Percentiles rank a stretch among this genome's conserved stretches.
Evolutionary conservation across 2,113 vertebrate species (phyloP).

Genomic region (Halichoeres trimaculatus): DNA sequence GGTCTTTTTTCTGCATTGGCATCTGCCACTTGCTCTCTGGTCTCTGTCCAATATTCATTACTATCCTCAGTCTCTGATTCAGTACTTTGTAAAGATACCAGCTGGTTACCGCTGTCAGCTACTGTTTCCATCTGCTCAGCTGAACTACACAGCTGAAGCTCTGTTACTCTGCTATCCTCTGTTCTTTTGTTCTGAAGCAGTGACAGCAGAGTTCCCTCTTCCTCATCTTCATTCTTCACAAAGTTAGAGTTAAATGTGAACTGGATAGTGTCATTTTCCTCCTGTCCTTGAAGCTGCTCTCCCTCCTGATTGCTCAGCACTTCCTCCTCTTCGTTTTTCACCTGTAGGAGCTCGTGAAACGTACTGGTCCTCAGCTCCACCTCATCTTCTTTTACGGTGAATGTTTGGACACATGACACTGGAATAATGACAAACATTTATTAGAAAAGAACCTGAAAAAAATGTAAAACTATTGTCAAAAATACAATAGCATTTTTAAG

Average conservation of each 20-base stretch:
- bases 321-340: constrained; percentile 34
- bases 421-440: too few species aligned
- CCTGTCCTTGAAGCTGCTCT: background rate
- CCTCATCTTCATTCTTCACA: constrained; percentile 15
- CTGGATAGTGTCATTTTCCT: background rate
- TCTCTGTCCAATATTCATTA: too few species aligned
- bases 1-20: too few species aligned
- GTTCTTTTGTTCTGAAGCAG: background rate
- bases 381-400: background rate
- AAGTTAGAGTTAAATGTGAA: background rate
- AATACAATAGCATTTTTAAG: too few species aligned
- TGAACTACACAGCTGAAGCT: background rate
- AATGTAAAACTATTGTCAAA: too few species aligned
- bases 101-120: too few species aligned
- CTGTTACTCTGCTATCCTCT: background rate
- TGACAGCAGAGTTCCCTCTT: background rate
- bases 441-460: too few species aligned
- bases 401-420: background rate
- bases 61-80: too few species aligned
- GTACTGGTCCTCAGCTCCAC: background rate
- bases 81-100: too few species aligned
- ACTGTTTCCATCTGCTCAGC: too few species aligned
- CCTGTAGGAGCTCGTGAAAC: background rate
- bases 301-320: background rate
- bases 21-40: background rate